Evolutionary conservation across 2,797 vertebrate species (phyloP).

Genomic region (Fistularia commersonii): DNA sequence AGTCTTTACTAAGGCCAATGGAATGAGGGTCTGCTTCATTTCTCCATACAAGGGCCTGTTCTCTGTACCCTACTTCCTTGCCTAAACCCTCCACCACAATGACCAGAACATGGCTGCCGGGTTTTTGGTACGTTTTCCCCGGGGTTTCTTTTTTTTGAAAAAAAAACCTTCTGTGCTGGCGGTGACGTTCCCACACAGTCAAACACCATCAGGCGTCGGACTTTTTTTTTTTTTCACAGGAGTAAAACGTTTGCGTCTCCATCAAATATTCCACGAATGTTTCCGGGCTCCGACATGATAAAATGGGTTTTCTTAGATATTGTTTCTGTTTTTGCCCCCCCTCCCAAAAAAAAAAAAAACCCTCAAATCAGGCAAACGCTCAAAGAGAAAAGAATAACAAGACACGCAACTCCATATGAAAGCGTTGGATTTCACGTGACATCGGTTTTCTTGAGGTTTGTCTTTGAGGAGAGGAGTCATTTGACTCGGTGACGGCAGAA

Average conservation of each 20-base stretch:
- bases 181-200: no score
- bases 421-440: conserved; percentile 8
- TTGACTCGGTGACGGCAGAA: conserved; percentile 10
- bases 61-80: conserved; percentile 32
- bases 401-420: neutral
- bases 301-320: no score
- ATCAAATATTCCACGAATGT: no score
- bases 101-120: conserved; percentile 19
- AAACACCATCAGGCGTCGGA: no score
- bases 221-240: no score
- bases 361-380: neutral
- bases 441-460: conserved; percentile 12
- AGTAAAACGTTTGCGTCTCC: no score
- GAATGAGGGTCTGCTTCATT: conserved; percentile 73
- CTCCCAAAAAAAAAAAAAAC: no score
- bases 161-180: neutral
- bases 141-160: conserved; percentile 30
- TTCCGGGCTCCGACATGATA: no score
- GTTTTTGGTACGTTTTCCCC: conserved; percentile 15
- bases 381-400: no score
- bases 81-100: conserved; percentile 29
- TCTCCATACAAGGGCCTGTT: conserved; percentile 78
- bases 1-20: conserved; percentile 64
- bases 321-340: no score
- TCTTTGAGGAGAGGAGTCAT: conserved; percentile 25